Conservation (phyloP, 2,797 vertebrate species). For the Chaetophractus vellerosus region DNA sequence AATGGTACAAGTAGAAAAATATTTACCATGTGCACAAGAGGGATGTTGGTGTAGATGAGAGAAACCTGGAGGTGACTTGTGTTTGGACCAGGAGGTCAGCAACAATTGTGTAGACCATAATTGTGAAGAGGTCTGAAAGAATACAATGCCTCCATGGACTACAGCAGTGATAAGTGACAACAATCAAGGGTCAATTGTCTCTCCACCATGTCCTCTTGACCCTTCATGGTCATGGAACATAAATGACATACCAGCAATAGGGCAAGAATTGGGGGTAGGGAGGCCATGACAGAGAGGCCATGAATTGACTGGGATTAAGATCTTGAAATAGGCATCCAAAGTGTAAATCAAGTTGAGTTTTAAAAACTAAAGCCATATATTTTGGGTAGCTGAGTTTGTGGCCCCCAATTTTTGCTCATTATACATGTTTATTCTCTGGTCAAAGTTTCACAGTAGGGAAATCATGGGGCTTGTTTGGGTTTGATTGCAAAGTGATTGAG, state of each 20-base stretch:
- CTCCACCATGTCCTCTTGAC: not conserved
- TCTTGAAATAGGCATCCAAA: not conserved
- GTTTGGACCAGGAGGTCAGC: not conserved
- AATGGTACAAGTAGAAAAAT: conserved; percentile 28
- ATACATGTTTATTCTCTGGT: not conserved
- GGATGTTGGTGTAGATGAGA: not conserved
- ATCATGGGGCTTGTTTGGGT: not conserved
- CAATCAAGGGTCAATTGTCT: not conserved
- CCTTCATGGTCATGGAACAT: not conserved
- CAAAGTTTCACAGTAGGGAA: conserved; percentile 1
- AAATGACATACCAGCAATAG: not conserved
- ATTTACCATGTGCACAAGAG: not conserved
- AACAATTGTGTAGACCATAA: not conserved
- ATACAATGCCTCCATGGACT: not conserved
- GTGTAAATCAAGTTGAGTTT: conserved; percentile 46
- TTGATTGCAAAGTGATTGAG: conserved; percentile 2
- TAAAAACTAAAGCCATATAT: not conserved
- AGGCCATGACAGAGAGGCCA: not conserved
- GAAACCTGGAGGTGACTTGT: not conserved
- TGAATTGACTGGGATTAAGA: not conserved
- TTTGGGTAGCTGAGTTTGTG: conserved; percentile 38
- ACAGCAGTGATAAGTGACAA: not conserved
- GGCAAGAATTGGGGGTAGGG: not conserved
- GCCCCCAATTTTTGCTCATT: not conserved
- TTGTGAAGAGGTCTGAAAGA: not conserved